Conservation (phyloP, 2,113 vertebrate species). For the Oncorhynchus kisutch region DNA sequence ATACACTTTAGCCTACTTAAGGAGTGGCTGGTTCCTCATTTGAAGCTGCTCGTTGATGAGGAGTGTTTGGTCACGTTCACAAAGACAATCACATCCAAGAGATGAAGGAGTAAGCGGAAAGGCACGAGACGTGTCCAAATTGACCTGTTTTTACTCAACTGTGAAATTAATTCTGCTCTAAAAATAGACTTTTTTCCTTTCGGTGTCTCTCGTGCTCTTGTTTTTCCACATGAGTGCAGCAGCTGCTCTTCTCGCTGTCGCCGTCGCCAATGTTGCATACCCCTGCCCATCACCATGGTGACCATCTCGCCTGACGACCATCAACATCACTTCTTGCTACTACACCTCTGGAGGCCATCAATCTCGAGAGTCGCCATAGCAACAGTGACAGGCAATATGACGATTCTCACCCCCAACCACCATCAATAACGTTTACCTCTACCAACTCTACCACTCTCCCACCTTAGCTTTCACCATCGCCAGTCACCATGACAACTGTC, state of each 20-base stretch:
- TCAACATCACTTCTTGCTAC: not conserved
- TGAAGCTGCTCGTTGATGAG: slow-evolving; percentile 6
- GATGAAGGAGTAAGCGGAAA: not conserved
- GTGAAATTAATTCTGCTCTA: slow-evolving; percentile 34
- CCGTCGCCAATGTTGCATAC: not conserved
- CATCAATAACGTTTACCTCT: not conserved
- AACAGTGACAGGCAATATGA: not conserved
- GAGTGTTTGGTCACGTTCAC: not conserved
- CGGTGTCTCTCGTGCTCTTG: not conserved
- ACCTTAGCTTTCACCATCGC: too few relatives aligned
- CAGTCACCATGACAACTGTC: too few relatives aligned
- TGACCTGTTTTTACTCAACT: slow-evolving; percentile 28
- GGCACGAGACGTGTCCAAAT: not conserved
- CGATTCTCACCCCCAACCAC: not conserved
- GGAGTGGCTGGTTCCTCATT: slow-evolving; percentile 40
- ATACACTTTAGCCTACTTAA: slow-evolving; percentile 51
- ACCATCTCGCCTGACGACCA: not conserved
- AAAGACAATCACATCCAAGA: too few relatives aligned
- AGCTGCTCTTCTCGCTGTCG: not conserved
- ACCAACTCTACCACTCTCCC: too few relatives aligned
- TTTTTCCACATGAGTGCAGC: slow-evolving; percentile 35
- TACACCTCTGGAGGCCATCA: not conserved
- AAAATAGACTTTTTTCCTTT: slow-evolving; percentile 15
- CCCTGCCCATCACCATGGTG: not conserved
- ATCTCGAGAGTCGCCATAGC: not conserved